Evolutionary conservation across 1,140 invertebrate genomes (phyloP).

Genomic region (Triops cancriformis): DNA sequence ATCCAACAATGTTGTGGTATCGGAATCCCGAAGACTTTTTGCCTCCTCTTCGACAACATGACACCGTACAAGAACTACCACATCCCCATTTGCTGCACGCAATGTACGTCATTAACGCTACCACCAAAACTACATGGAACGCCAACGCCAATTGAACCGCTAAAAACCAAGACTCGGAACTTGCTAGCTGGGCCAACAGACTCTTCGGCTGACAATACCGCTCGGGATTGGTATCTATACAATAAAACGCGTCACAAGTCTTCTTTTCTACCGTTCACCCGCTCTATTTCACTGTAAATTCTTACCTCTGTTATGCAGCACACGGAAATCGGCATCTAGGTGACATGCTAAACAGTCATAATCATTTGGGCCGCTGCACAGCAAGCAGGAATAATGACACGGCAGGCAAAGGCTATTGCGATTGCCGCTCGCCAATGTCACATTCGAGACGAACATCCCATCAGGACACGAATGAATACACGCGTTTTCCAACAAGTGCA

Average conservation of each 20-base stretch:
- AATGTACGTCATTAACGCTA: constrained; percentile 20
- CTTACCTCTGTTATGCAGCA: constrained; percentile 20
- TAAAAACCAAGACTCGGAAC: constrained; percentile 21
- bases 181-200: constrained; percentile 17
- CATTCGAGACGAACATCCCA: constrained; percentile 29
- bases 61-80: constrained; percentile 17
- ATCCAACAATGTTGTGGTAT: neutral
- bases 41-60: neutral
- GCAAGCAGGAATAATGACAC: constrained; percentile 52
- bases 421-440: constrained; percentile 23
- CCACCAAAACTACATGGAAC: constrained; percentile 21
- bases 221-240: constrained; percentile 16
- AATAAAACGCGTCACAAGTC: neutral
- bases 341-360: constrained; percentile 49
- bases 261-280: neutral
- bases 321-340: constrained; percentile 41
- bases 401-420: constrained; percentile 34
- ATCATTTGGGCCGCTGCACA: constrained; percentile 47
- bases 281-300: neutral
- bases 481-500: constrained; percentile 37
- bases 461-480: constrained; percentile 44
- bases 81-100: constrained; percentile 18
- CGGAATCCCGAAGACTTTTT: neutral
- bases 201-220: constrained; percentile 20
- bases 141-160: constrained; percentile 24